A percentile compares a stretch with the other conserved stretches of the same genome.
Conservation (phyloP, 2,888 invertebrate species). For the Caenorhabditis sinica region DNA sequence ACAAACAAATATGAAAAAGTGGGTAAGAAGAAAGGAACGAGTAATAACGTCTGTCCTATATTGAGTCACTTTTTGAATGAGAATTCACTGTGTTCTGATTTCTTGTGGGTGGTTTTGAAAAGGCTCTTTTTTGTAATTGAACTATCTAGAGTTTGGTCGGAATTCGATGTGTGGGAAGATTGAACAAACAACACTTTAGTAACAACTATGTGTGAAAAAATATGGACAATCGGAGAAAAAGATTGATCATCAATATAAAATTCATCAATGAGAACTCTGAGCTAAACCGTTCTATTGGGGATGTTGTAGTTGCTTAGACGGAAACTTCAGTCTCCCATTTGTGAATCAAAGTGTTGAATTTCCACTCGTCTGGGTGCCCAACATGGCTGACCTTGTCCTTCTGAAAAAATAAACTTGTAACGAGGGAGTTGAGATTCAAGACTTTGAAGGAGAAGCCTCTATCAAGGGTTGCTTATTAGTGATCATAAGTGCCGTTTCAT, state of each 20-base stretch:
- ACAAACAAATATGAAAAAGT: constrained; percentile 40
- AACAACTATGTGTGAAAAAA: constrained; percentile 21
- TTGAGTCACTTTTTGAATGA: constrained; percentile 16
- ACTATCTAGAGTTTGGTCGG: constrained; percentile 21
- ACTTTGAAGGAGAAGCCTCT: too few relatives aligned
- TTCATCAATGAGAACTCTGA: constrained; percentile 19
- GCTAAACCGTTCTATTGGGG: neutral
- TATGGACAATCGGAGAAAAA: constrained; percentile 1
- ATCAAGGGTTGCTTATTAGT: too few relatives aligned
- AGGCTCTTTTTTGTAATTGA: neutral
- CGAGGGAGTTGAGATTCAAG: too few relatives aligned
- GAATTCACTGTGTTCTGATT: constrained; percentile 25
- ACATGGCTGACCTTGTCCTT: constrained; percentile 85
- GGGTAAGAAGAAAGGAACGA: neutral
- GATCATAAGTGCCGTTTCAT: too few relatives aligned
- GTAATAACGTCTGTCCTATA: constrained; percentile 1
- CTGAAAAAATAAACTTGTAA: too few relatives aligned
- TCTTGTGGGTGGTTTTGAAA: neutral
- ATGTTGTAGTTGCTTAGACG: neutral
- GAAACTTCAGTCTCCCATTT: constrained; percentile 81
- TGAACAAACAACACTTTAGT: constrained; percentile 38
- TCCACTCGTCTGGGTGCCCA: constrained; percentile 90
- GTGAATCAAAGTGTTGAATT: constrained; percentile 87
- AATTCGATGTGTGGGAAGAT: constrained; percentile 3
- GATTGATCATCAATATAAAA: constrained; percentile 5